These are phyloP conservation scores for Noctilio leporinus DNA, from an alignment of 2,113 vertebrate species.

Conservation along the genomic window DNA sequence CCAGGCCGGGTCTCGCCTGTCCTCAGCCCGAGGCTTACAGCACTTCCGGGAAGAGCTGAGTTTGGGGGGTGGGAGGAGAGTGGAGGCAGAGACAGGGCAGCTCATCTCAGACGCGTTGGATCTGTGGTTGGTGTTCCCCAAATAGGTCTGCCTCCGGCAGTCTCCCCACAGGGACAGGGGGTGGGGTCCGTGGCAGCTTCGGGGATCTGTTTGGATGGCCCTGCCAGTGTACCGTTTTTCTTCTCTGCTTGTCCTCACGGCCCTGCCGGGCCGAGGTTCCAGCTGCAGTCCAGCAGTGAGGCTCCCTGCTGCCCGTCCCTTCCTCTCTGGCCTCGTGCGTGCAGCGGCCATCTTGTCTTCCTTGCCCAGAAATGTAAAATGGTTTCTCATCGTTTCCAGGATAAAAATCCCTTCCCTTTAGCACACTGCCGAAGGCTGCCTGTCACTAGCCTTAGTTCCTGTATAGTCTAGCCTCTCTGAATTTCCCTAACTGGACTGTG, in stretches of 20 bases:
- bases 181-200: background rate
- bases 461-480: background rate
- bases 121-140: slow-evolving; percentile 20
- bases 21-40: background rate
- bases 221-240: background rate
- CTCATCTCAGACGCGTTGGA: background rate
- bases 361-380: slow-evolving; percentile 57
- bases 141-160: background rate
- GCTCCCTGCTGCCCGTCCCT: slow-evolving; percentile 45
- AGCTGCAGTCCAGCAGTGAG: slow-evolving; percentile 27
- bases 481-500: background rate
- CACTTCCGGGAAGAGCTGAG: background rate
- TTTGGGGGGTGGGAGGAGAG: background rate
- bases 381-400: slow-evolving; percentile 50
- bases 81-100: background rate
- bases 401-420: background rate
- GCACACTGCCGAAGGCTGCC: background rate
- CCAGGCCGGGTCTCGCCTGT: background rate
- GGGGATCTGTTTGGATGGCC: background rate
- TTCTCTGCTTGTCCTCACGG: background rate
- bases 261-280: background rate
- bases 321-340: slow-evolving; percentile 34
- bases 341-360: slow-evolving; percentile 66
- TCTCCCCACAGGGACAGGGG: background rate
- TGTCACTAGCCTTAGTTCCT: background rate